These are phyloP conservation scores for Poicephalus gulielmi DNA, from an alignment of 2,113 vertebrate species.

Conservation along the genomic window DNA sequence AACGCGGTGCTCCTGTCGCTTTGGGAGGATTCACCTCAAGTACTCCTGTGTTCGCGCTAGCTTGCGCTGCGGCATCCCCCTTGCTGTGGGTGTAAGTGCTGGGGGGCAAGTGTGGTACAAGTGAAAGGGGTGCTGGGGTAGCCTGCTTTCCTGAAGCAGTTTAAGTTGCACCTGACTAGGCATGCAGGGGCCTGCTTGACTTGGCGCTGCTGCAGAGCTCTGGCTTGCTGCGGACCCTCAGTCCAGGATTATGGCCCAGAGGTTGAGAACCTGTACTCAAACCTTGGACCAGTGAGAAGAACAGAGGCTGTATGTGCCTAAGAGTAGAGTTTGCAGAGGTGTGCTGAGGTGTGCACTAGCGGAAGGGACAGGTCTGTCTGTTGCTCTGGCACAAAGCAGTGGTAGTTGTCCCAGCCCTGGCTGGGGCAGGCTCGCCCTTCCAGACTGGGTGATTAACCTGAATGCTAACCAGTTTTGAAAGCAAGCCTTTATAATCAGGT, in stretches of 20 bases:
- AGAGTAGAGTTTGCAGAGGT: neutral
- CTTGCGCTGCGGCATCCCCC: neutral
- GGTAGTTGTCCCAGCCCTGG: neutral
- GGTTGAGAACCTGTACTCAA: neutral
- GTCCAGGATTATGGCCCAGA: rapidly evolving
- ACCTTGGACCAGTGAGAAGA: neutral
- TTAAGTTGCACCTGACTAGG: rapidly evolving
- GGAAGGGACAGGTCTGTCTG: neutral
- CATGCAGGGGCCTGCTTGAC: neutral
- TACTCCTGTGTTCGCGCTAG: rapidly evolving
- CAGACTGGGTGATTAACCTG: neutral
- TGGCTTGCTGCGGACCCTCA: rapidly evolving
- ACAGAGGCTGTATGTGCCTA: neutral
- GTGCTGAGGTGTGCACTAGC: rapidly evolving
- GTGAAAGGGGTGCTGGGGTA: neutral
- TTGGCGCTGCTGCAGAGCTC: neutral
- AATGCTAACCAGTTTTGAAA: neutral
- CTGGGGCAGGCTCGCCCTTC: neutral
- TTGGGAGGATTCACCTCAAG: neutral
- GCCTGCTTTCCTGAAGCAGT: neutral
- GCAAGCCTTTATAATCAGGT: neutral
- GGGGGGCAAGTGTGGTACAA: no score
- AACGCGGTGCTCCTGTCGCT: rapidly evolving
- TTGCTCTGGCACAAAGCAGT: neutral
- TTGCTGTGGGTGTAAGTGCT: rapidly evolving